Base-by-base conservation (phyloP, 1,140 invertebrate genomes). In the Drosophila santomea region DNA sequence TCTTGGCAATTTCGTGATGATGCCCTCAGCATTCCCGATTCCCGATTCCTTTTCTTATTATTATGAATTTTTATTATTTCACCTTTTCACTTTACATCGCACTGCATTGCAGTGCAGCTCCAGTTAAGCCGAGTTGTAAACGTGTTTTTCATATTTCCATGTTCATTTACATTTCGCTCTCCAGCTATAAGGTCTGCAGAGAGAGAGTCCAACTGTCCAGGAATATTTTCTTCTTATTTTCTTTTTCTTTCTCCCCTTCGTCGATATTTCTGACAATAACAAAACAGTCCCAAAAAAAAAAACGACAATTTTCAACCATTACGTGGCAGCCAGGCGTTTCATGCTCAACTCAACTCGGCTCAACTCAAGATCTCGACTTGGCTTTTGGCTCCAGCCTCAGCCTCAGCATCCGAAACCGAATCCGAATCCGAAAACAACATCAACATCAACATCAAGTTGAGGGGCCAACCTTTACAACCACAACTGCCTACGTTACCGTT, bases 141-240 rank as follows among this genome's bases (percentile, higher is more conserved):
- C 83, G 66, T 68, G 82, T 86, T 86, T 81, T 86, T 68, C 83
- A 81, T 78, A 86, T 79, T 78, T 78, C 78, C 78, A 86, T 85
- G 82, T 67, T 69, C 74, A 81, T 78, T 81, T 78, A 81, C 68
- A 85, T 63, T 59, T 80, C 35, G 60, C 78, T 77, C 35, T 50
- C 36, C 5, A 51, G 72, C 45, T 48, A 35, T 50, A 50, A 12
- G 48, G 28, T 32, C 28, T 25, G 44, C 17, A 17, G 2, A 36
- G 8, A 71, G 41, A 60, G 39, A 47, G 20, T 20, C 28, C 55
- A 43, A 62, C 64, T 52, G 59, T n/a, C 41, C 63, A 59, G 39
- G 48, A 61, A 80, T 64, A 50, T 68, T 69, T 69, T 78, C 74
- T 32, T 20, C 74, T 32, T 20, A 20, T 55, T 68, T 71, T 78